Evolutionary conservation across 1,140 invertebrate species (phyloP).

Genomic region (Delia radicum): DNA sequence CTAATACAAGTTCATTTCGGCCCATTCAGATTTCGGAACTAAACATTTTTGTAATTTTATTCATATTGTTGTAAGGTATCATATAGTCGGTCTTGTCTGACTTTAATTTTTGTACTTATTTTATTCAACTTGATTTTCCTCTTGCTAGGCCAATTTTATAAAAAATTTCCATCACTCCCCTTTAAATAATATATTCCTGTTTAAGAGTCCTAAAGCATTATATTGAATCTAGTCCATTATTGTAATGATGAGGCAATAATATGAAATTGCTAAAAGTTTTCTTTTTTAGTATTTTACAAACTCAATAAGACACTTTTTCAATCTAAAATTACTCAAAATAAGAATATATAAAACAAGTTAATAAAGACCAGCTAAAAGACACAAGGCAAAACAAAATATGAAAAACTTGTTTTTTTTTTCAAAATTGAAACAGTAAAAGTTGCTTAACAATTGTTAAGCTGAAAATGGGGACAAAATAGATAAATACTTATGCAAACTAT

Average conservation of each 20-base stretch:
- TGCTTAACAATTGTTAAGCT: neutral
- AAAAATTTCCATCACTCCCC: neutral
- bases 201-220: neutral
- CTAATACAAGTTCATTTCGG: too few relatives aligned
- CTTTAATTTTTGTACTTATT: too few relatives aligned
- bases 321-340: neutral
- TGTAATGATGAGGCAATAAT: slow-evolving; percentile 36
- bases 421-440: neutral
- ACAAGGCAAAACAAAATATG: neutral
- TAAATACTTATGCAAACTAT: slow-evolving; percentile 5
- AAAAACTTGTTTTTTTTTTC: neutral
- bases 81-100: too few relatives aligned
- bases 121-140: too few relatives aligned
- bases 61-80: too few relatives aligned
- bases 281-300: neutral
- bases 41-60: too few relatives aligned
- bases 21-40: too few relatives aligned
- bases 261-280: slow-evolving; percentile 50
- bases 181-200: too few relatives aligned
- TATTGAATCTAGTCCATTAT: slow-evolving; percentile 28
- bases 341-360: neutral
- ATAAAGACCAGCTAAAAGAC: neutral
- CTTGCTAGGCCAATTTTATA: too few relatives aligned
- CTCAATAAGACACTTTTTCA: slow-evolving; percentile 1
- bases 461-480: neutral